Evolutionary conservation across 2,888 invertebrate genomes (phyloP), one percentile per base, ranked within the genome.

Genomic region (Anoplius nigerrimus): DNA sequence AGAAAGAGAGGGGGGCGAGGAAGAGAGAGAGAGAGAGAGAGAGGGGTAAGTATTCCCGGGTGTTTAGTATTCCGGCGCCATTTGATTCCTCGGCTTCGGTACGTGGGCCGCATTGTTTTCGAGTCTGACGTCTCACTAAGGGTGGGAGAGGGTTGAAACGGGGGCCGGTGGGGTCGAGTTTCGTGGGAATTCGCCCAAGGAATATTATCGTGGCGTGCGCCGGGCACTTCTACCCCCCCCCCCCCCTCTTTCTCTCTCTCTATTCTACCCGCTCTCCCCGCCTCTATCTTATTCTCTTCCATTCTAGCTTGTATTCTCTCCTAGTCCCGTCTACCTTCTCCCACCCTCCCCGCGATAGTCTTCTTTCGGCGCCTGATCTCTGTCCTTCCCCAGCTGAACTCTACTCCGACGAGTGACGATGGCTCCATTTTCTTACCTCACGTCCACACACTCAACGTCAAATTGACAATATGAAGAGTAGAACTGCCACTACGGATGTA

Each of bases 61-160:
- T 74, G 79, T 79, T 79, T 79, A 79, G 79, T 79, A 79, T 79
- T 79, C 79, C 71, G 62, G 51, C 63, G 75, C 66, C 76, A 80
- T 82, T 81, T 77, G 80, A 83, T 81, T 80, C 81, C 81, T 76
- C 71, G 75, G 73, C 73, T 74, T 74, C 71, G 66, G 64, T 78
- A 80, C 79, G 81, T 76, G 81, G 80, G 65, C 78, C 69, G 81
- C 83, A 83, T 81, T 79, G 82, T 83, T 82, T 82, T 81, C 80
- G 71, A 78, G 76, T 73, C 75, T 71, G 75, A 78, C 81, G 66
- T 81, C 80, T 80, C 77, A 76, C 75, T 77, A 75, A 71, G 65
- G 62, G 75, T 70, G 65, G 65, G 68, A 74, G 22, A 69, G 24
- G 51, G 42, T 21, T 27, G 59, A 27, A 16, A 16, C 22, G 56